phyloP scores from a whole-genome alignment of 2,888 invertebrate genomes.

The Priocnemis perturbator region DNA sequence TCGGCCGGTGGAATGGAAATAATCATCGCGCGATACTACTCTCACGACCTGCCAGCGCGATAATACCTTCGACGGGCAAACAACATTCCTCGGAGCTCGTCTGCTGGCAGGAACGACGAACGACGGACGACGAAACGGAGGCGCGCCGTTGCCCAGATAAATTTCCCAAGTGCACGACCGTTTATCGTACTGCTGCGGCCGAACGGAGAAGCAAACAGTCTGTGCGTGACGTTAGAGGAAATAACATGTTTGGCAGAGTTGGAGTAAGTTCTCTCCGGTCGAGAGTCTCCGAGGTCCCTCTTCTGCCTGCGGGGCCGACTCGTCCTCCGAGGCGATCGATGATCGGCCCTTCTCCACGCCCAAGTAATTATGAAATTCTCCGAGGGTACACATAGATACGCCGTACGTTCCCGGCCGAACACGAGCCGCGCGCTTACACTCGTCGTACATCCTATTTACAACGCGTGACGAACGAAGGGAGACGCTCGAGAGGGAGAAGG shows the following conservation, averaged over 20 bases:
- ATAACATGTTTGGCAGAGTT: too few relatives aligned
- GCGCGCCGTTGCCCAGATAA: too few relatives aligned
- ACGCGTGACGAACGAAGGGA: not conserved
- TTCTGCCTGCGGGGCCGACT: constrained; percentile 26
- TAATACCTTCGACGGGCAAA: constrained; percentile 45
- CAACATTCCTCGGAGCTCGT: constrained; percentile 48
- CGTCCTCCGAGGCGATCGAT: constrained; percentile 30
- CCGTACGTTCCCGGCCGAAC: constrained; percentile 30
- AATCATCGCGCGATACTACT: constrained; percentile 51
- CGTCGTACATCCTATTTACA: too few relatives aligned
- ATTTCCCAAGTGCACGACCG: too few relatives aligned
- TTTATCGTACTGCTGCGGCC: too few relatives aligned
- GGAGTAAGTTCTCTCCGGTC: constrained; percentile 17
- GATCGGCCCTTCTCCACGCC: constrained; percentile 49
- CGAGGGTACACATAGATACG: constrained; percentile 25
- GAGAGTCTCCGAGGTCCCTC: constrained; percentile 9
- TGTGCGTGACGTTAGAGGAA: too few relatives aligned
- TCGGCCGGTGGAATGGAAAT: constrained; percentile 55
- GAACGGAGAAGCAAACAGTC: too few relatives aligned
- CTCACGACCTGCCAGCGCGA: constrained; percentile 41
- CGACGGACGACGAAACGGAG: not conserved
- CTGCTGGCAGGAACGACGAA: constrained; percentile 28
- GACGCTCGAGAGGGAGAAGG: constrained; percentile 25
- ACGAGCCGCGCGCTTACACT: not conserved
- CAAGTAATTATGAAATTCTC: constrained; percentile 48